Evolutionary conservation across 1,140 invertebrate species (phyloP).

Genomic region (Drosophila sp.): DNA sequence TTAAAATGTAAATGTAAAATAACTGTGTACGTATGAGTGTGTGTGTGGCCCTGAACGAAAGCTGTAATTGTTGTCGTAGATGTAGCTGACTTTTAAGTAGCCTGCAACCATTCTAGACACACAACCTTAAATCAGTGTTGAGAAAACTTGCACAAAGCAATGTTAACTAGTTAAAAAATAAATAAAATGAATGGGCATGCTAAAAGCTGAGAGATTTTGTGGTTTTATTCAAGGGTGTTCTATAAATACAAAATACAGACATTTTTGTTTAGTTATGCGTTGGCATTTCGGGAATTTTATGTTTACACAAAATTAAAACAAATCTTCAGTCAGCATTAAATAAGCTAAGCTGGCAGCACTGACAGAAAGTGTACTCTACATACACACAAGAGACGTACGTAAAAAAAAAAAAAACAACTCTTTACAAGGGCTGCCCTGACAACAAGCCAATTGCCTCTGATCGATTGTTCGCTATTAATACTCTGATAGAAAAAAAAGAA

Average conservation of each 20-base stretch:
- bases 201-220: too few relatives aligned
- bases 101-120: conserved; percentile 41
- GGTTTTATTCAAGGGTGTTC: too few relatives aligned
- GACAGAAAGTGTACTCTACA: not conserved
- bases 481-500: not conserved
- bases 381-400: not conserved
- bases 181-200: too few relatives aligned
- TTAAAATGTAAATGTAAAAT: too few relatives aligned
- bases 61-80: conserved; percentile 31
- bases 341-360: too few relatives aligned
- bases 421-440: conserved; percentile 32
- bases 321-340: too few relatives aligned
- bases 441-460: conserved; percentile 23
- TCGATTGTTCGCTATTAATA: conserved; percentile 25
- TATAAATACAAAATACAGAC: too few relatives aligned
- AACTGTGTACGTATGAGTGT: conserved; percentile 12
- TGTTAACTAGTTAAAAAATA: too few relatives aligned
- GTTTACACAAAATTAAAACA: too few relatives aligned
- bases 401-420: conserved; percentile 2
- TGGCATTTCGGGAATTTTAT: too few relatives aligned
- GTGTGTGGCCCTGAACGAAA: conserved; percentile 24
- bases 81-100: conserved; percentile 38
- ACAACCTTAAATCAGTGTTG: not conserved
- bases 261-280: too few relatives aligned
- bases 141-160: not conserved